Conservation (phyloP, 2,113 vertebrate genomes). For the Vulpes lagopus region DNA sequence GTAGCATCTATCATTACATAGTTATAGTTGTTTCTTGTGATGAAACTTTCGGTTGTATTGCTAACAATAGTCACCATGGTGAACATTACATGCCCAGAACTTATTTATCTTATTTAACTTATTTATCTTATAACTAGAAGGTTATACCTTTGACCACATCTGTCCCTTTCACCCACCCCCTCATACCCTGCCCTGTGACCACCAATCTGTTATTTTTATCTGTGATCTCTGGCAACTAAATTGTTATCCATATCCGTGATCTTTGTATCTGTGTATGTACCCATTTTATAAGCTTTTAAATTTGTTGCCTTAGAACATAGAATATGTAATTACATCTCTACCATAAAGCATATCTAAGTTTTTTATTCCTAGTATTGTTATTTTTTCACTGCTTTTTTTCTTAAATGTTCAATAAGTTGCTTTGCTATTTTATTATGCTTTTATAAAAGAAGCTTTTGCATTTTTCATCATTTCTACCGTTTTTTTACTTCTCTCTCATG, state of each 20-base stretch:
- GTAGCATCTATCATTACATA: background rate
- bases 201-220: background rate
- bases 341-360: background rate
- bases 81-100: background rate
- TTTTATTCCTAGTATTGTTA: background rate
- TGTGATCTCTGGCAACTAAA: background rate
- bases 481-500: conserved; percentile 3
- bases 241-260: background rate
- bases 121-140: background rate
- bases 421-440: background rate
- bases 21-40: background rate
- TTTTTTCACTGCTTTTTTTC: background rate
- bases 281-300: background rate
- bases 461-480: background rate
- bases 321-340: background rate
- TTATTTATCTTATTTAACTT: background rate
- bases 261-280: background rate
- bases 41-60: background rate
- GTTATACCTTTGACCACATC: background rate
- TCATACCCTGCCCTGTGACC: background rate
- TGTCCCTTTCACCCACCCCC: background rate
- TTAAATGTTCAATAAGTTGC: background rate
- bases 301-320: background rate
- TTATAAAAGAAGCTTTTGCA: background rate
- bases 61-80: background rate